These are phyloP conservation scores for Beaufortia kweichowensis DNA, from an alignment of 2,113 vertebrate species.

Conservation along the genomic window DNA sequence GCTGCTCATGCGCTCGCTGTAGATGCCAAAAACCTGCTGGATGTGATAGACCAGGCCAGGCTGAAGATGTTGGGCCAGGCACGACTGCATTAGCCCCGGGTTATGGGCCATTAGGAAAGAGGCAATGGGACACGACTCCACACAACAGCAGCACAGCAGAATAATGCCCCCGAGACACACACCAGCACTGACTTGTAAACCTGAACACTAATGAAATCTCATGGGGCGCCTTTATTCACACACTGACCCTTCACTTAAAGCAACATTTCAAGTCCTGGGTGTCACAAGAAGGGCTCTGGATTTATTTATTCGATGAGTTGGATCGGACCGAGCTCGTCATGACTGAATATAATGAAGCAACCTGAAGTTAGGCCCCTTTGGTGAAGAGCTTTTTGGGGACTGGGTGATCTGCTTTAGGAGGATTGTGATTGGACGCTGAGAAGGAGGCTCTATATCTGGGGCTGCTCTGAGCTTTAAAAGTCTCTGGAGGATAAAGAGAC, in stretches of 20 bases:
- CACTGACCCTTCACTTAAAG: conserved; percentile 14
- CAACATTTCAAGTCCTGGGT: neutral
- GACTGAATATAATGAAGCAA: neutral
- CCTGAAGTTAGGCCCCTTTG: neutral
- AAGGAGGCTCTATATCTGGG: conserved; percentile 29
- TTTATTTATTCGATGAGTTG: conserved; percentile 24
- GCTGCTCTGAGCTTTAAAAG: conserved; percentile 27
- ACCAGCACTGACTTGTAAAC: conserved; percentile 45
- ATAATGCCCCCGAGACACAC: neutral
- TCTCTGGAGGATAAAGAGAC: conserved; percentile 46
- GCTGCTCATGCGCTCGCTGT: conserved; percentile 86
- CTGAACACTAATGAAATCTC: conserved; percentile 23
- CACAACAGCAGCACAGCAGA: neutral
- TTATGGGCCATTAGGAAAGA: neutral
- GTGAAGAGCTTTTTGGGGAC: neutral
- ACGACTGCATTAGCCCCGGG: conserved; percentile 78
- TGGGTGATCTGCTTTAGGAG: conserved; percentile 8
- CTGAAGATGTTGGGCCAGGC: conserved; percentile 88
- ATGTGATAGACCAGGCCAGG: conserved; percentile 90
- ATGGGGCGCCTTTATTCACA: conserved; percentile 19
- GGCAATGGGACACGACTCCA: conserved; percentile 1
- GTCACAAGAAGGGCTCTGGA: conserved; percentile 26
- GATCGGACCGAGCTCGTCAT: neutral
- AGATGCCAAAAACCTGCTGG: conserved; percentile 83
- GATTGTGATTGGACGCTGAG: conserved; percentile 18